Base-by-base conservation (phyloP, 2,888 invertebrate species). In the Eueremaeus valkanovi region DNA sequence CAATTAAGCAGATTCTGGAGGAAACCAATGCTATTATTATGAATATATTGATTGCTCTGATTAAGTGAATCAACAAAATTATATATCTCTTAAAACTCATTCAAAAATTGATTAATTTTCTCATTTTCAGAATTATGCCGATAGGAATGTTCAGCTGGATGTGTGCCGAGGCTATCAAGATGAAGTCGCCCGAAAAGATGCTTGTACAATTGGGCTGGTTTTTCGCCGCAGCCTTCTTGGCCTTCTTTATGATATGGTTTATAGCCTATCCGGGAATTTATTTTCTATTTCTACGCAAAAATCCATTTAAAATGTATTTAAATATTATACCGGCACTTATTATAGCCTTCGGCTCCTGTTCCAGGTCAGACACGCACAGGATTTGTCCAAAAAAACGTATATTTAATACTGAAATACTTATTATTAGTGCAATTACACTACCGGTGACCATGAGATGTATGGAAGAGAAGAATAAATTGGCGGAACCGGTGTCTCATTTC, bases 111-210 rank as follows among this genome's bases (percentile, higher is more conserved):
- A 29, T 29, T 70, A n/a, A n/a, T 16, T 55, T 13, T 55, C 45
- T 73, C 8, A 33, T 27, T 16, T 42, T 42, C 27, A 72, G 42
- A 24, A 33, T 72, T 21, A 72, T 72, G 72, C 75, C 75, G 42
- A 58, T 75, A 9, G 75, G 75, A 21, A 75, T 75, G 75, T 75
- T 75, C 55, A 33, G 29, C n/a, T 75, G 75, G 75, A 75, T 75
- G 75, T 75, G 70, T 45, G 70, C 36, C 6, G 75, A 72, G 27
- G 72, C 40, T 13, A 51, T 75, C 11, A 72, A 51, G 42, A 72
- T 75, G 75, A 18, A 49, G 0, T 75, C 75, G 9, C 49, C 72
- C 1, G 40, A 40, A n/a, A 24, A 42, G 13, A 33, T 75, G 21
- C 29, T 61, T 2, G 6, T 24, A 27, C 72, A 75, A 61, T 42